Conservation (phyloP, 2,113 vertebrate species). For the Raja brachyura region DNA sequence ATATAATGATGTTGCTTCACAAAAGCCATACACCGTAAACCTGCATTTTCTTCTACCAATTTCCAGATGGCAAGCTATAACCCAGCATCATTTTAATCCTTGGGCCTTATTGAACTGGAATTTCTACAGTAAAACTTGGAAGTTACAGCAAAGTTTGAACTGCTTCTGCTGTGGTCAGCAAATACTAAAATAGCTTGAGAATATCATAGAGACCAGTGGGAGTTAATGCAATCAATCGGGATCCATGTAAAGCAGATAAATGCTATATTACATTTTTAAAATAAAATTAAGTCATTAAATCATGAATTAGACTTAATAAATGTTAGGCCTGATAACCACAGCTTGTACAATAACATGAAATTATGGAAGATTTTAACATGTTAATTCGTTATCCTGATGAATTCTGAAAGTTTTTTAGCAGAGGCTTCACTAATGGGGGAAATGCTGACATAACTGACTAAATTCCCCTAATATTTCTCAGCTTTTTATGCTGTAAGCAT, state of each 20-base stretch:
- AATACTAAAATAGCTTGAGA: not conserved
- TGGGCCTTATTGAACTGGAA: not conserved
- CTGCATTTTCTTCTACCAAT: not conserved
- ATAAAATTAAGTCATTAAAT: not conserved
- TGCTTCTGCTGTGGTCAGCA: not conserved
- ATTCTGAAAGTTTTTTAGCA: not conserved
- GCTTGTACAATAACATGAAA: not conserved
- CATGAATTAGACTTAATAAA: not conserved
- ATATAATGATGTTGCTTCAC: not conserved
- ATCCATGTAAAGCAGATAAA: not conserved
- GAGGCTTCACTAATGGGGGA: not conserved
- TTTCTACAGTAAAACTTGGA: not conserved
- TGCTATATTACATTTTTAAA: not conserved
- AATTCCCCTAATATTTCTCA: not conserved
- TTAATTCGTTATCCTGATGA: not conserved
- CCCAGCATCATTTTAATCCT: not conserved
- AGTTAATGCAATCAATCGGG: not conserved
- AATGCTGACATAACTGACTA: not conserved
- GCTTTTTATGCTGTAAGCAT: not conserved
- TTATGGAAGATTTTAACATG: not conserved
- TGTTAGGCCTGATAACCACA: not conserved
- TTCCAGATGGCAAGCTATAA: not conserved
- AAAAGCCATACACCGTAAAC: not conserved
- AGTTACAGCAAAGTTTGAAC: not conserved
- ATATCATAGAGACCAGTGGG: not conserved